These are phyloP conservation scores for Cyclophora albipunctata DNA, from an alignment of 2,888 invertebrate species.

Conservation along the genomic window DNA sequence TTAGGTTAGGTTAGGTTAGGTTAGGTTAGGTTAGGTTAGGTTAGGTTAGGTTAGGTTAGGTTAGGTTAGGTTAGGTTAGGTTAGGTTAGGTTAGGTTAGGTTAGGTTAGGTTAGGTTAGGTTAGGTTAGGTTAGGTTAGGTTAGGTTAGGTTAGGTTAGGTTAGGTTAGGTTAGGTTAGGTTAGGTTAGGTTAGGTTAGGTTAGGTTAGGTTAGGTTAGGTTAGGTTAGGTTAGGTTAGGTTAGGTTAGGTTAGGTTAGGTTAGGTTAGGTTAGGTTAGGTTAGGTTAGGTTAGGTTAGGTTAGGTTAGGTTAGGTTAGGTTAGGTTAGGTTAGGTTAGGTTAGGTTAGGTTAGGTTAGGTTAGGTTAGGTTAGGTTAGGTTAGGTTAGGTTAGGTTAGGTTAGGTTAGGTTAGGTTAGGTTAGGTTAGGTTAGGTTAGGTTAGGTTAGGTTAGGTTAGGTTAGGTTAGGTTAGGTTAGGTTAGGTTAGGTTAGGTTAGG, in stretches of 20 bases:
- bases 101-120: slow-evolving; percentile 5
- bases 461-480: slow-evolving; percentile 11
- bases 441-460: slow-evolving; percentile 14
- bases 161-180: slow-evolving; percentile 8
- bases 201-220: slow-evolving; percentile 11
- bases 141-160: slow-evolving; percentile 11
- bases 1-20: slow-evolving; percentile 13
- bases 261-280: slow-evolving; percentile 6
- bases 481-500: slow-evolving; percentile 9
- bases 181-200: slow-evolving; percentile 11
- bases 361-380: slow-evolving; percentile 10
- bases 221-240: slow-evolving; percentile 8
- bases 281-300: slow-evolving; percentile 4
- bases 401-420: slow-evolving; percentile 10
- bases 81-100: slow-evolving; percentile 10
- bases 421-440: slow-evolving; percentile 7
- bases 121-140: slow-evolving; percentile 8
- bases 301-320: slow-evolving; percentile 9
- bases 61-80: slow-evolving; percentile 11
- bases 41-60: slow-evolving; percentile 10
- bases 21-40: slow-evolving; percentile 12
- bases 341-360: slow-evolving; percentile 9
- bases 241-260: slow-evolving; percentile 6
- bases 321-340: slow-evolving; percentile 8
- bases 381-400: slow-evolving; percentile 11